Conservation (phyloP, 2,888 invertebrate species). For the Rugalucina vietnamica region DNA sequence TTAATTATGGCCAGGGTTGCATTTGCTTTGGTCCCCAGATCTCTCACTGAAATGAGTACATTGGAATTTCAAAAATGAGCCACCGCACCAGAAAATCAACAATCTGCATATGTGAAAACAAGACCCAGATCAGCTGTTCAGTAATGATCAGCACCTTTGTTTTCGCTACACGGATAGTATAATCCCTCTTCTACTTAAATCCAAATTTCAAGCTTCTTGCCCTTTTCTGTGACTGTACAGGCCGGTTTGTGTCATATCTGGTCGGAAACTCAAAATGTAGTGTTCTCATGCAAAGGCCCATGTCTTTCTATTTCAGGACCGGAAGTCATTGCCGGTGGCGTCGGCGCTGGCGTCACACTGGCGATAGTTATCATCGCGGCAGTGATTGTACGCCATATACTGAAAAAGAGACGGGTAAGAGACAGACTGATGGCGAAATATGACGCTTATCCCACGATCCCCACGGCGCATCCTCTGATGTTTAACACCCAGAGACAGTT, state of each 20-base stretch:
- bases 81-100: too few species aligned
- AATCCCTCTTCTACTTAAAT: neutral
- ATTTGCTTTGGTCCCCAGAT: too few species aligned
- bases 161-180: neutral
- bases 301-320: neutral
- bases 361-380: constrained; percentile 22
- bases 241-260: neutral
- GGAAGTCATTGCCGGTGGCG: constrained; percentile 19
- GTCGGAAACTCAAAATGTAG: neutral
- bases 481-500: constrained; percentile 39
- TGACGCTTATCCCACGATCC: constrained; percentile 14
- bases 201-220: neutral
- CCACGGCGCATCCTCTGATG: neutral
- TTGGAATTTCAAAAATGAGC: too few species aligned
- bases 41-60: too few species aligned
- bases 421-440: constrained; percentile 37
- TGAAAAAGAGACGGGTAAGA: constrained; percentile 21
- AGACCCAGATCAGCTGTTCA: neutral
- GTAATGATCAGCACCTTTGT: neutral
- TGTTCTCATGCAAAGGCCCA: neutral
- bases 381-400: constrained; percentile 8
- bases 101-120: too few species aligned
- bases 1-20: too few species aligned
- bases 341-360: constrained; percentile 5
- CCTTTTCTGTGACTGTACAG: neutral